Percentiles rank a stretch among this genome's conserved stretches.
These are phyloP conservation scores for Mercenaria mercenaria DNA, from an alignment of 1,140 invertebrate genomes.

Conservation along the genomic window DNA sequence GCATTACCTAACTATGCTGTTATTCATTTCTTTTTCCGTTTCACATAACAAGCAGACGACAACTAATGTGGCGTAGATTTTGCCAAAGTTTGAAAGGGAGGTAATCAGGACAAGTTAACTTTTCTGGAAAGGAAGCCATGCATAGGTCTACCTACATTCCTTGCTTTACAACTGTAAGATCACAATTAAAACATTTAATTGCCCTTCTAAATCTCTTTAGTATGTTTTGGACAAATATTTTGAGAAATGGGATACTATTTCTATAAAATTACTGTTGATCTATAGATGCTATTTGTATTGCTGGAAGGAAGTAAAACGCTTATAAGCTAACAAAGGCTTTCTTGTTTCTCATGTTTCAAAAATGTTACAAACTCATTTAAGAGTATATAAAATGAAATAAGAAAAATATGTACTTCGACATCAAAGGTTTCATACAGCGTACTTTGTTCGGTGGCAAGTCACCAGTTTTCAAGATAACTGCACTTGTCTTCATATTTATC, in stretches of 20 bases:
- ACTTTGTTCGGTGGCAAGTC: too few species aligned
- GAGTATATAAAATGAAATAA: background rate
- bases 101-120: too few species aligned
- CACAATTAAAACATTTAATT: background rate
- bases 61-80: too few species aligned
- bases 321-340: background rate
- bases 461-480: too few species aligned
- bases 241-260: background rate
- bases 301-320: background rate
- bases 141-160: background rate
- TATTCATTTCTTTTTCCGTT: too few species aligned
- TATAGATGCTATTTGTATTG: background rate
- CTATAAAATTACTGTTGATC: too few species aligned
- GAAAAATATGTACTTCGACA: background rate
- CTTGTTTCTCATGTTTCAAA: background rate
- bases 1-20: too few species aligned
- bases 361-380: background rate
- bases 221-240: slow-evolving; percentile 2
- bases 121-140: too few species aligned
- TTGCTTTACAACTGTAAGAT: background rate
- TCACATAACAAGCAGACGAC: too few species aligned
- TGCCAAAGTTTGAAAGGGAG: too few species aligned
- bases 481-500: too few species aligned
- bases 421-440: too few species aligned
- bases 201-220: background rate